Evolutionary conservation across 2,888 invertebrate genomes (phyloP).

Genomic region (Epistrophella euchroma): DNA sequence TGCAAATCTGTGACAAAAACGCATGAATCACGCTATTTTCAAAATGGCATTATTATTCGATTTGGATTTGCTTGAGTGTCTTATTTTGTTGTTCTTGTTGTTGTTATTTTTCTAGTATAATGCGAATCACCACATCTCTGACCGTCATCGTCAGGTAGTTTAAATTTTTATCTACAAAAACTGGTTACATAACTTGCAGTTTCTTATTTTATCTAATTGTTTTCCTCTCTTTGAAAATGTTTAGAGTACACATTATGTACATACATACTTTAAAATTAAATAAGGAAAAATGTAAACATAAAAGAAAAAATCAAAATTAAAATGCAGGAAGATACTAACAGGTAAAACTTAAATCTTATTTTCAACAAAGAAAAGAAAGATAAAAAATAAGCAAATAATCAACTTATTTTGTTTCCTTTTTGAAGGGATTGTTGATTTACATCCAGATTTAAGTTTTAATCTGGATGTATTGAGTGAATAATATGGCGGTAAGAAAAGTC

Average conservation of each 20-base stretch:
- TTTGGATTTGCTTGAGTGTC: conserved; percentile 9
- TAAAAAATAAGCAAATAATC: conserved; percentile 50
- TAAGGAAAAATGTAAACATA: conserved; percentile 40
- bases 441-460: too few species aligned
- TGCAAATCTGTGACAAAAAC: conserved; percentile 50
- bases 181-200: conserved; percentile 69
- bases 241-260: conserved; percentile 7
- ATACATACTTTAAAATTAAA: conserved; percentile 24
- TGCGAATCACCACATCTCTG: conserved; percentile 32
- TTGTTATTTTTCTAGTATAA: conserved; percentile 4
- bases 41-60: conserved; percentile 31
- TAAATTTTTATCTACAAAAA: conserved; percentile 52
- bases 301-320: conserved; percentile 19
- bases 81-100: conserved; percentile 39
- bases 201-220: conserved; percentile 40
- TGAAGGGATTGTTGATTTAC: conserved; percentile 7
- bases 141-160: conserved; percentile 57
- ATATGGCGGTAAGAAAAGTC: too few species aligned
- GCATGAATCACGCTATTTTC: conserved; percentile 53
- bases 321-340: conserved; percentile 12
- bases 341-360: conserved; percentile 10
- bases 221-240: conserved; percentile 26
- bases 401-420: conserved; percentile 63
- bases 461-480: too few species aligned
- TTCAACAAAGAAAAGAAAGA: conserved; percentile 51